phyloP scores from a whole-genome alignment of 2,797 vertebrate genomes.

The Alfaro cultratus region DNA sequence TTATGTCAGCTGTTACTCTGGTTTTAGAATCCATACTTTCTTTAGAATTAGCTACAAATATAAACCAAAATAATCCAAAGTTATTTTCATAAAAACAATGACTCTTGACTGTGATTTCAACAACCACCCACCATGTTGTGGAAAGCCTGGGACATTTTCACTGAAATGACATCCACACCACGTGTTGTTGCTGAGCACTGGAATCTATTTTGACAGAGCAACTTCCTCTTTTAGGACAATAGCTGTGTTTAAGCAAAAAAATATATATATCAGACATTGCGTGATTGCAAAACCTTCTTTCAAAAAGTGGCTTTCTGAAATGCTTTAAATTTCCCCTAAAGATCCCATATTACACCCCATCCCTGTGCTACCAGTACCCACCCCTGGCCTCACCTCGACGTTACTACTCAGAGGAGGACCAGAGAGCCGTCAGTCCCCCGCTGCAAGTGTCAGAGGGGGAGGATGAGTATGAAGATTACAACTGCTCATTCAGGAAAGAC shows the following conservation, averaged over 20 bases:
- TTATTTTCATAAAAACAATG: not conserved
- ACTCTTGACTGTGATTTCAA: not conserved
- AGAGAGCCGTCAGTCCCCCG: slow-evolving; percentile 80
- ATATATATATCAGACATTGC: slow-evolving; percentile 30
- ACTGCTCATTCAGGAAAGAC: slow-evolving; percentile 83
- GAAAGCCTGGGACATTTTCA: slow-evolving; percentile 45
- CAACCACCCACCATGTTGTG: slow-evolving; percentile 7
- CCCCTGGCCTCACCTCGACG: slow-evolving; percentile 77
- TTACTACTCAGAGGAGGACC: slow-evolving; percentile 92
- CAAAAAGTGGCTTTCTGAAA: not conserved
- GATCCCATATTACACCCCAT: slow-evolving; percentile 86
- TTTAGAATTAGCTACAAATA: not conserved
- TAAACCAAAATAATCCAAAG: not conserved
- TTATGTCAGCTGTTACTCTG: not conserved
- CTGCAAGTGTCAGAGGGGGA: slow-evolving; percentile 95
- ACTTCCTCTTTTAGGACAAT: slow-evolving; percentile 80
- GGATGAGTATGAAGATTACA: slow-evolving; percentile 80
- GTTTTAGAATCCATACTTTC: not conserved
- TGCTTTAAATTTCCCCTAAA: slow-evolving; percentile 60
- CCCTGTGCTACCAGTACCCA: slow-evolving; percentile 82
- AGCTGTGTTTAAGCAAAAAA: slow-evolving; percentile 48
- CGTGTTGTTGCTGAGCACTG: slow-evolving; percentile 30
- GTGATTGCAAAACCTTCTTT: slow-evolving; percentile 26
- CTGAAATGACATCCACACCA: slow-evolving; percentile 45
- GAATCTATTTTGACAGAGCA: slow-evolving; percentile 58